These are phyloP conservation scores for Zoroaster sp. DNA, from an alignment of 53 echinoderm and acorn worm species.

Conservation along the genomic window DNA sequence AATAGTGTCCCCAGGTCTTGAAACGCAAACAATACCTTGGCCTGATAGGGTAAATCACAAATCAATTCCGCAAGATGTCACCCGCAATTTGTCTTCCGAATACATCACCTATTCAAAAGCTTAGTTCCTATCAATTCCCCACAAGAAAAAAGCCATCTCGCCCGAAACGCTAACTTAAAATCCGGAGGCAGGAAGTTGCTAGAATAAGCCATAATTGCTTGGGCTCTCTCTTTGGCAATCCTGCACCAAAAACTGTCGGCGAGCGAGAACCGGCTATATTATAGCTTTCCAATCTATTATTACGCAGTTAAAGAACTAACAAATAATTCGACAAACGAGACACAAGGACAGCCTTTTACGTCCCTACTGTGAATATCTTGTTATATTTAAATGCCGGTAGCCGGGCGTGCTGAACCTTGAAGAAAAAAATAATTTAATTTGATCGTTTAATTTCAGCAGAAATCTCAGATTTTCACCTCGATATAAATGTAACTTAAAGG, in stretches of 20 bases:
- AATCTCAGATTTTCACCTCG: too few species aligned
- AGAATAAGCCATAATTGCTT: background rate
- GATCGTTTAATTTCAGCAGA: too few species aligned
- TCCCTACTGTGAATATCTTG: too few species aligned
- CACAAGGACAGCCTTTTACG: background rate
- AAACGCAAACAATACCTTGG: background rate
- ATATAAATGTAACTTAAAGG: too few species aligned
- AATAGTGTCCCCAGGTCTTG: too few species aligned
- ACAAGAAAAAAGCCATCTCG: too few species aligned
- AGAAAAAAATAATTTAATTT: too few species aligned
- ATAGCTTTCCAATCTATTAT: background rate
- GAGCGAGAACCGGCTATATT: background rate
- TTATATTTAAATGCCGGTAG: too few species aligned
- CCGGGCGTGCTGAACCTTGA: too few species aligned
- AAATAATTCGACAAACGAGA: background rate
- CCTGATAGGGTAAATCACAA: background rate
- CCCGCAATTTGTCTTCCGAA: background rate
- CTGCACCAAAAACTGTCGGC: background rate
- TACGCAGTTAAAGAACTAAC: background rate
- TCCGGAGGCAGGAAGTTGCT: constrained; percentile 4
- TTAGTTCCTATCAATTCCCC: background rate
- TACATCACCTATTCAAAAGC: background rate
- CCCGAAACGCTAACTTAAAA: background rate
- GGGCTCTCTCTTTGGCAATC: background rate
- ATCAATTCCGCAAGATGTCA: background rate